Base-by-base conservation (phyloP, 2,888 invertebrate species). In the Smittia sp. region DNA sequence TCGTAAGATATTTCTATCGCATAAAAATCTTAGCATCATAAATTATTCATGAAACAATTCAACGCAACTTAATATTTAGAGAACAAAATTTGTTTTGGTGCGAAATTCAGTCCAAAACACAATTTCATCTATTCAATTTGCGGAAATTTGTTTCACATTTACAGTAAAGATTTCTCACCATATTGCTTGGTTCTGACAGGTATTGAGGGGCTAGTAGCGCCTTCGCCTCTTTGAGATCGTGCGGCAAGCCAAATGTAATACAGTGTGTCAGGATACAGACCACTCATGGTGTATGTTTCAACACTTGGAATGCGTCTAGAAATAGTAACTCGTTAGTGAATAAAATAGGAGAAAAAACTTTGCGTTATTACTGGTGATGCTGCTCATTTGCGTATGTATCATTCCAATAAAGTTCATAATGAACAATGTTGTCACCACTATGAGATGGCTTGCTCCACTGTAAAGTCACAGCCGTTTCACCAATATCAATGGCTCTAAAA, bases 171-270 rank as follows among this genome's bases (percentile, higher is more conserved):
- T 13, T 79, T 85, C 96, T 92, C 93, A 98, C 98, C 95, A 87
- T 96, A 97, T 90, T 95, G 95, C 84, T 96, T 95, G 72, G 98
- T 98, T 84, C 94, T 89, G 78, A 95, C 94, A 77, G 94, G 93
- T 77, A 96, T 92, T 13, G 95, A 93, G 46, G 96, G 94, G 15
- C 97, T 97, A 74, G 95, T 94, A 38, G 96, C 96, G 15, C 98
- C 98, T 83, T 96, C 97, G 11, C 98, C 98, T 76, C 92, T 86
- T 79, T 93, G 91, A 15, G 96, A 96, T 77, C 94, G 87, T 74
- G 98, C 98, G 13, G 97, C 96, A 78, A 99, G 85, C 93, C 97
- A 96, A 79, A 98, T 93, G 84, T 94, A 95, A 86, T 98, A 99
- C 77, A 95, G 84, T 11, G 97, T 98, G 85, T 97, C 94, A 38